Base-by-base conservation (phyloP, 2,797 vertebrate species). In the Meriones psammophilus region DNA sequence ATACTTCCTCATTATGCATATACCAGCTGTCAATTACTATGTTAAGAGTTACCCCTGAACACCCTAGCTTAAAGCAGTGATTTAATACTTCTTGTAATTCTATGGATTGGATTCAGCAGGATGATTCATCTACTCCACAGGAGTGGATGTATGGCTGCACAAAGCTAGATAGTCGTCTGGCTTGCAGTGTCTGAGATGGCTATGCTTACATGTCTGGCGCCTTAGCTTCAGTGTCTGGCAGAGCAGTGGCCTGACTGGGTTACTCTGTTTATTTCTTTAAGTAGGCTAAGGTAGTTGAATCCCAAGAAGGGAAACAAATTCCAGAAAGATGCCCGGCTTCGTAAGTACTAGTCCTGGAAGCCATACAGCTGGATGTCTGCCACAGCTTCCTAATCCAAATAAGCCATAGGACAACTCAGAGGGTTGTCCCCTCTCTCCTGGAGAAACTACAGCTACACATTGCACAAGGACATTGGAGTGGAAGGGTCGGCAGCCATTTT, bases 11-110 rank as follows among this genome's bases (percentile, higher is more conserved):
- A 88, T 74, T 88, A 20, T 33, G 42, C 88, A 14, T 69, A 2
- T 85, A 94, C 58, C 14, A 54, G 7, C 33, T 69, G 68, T 69
- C 28, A 62, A 33, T 62, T 76, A 46, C 56, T 62, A 30, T 77
- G n/a, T 50, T 90, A 68, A 64, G 36, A 92, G 36, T 39, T 64
- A 78, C n/a, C 14, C 54, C 20, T 56, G 92, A 86, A 69, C 50
- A 71, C 22, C 50, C 30, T 73, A 42, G 39, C n/a, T 90, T 84
- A 62, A 88, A 90, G 54, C 30, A 86, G 68, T n/a, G 26, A 92
- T 56, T 79, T 89, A 26, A 93, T 74, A 64, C 62, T 95, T 90
- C 39, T 89, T 20, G 42, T 42, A 79, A 54, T 89, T 96, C 56
- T 96, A 73, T 74, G 76, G 60, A 78, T 74, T 88, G 42, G 64